These are phyloP conservation scores for Rhizoglyphus robini DNA, from an alignment of 1,140 invertebrate genomes.

Conservation along the genomic window DNA sequence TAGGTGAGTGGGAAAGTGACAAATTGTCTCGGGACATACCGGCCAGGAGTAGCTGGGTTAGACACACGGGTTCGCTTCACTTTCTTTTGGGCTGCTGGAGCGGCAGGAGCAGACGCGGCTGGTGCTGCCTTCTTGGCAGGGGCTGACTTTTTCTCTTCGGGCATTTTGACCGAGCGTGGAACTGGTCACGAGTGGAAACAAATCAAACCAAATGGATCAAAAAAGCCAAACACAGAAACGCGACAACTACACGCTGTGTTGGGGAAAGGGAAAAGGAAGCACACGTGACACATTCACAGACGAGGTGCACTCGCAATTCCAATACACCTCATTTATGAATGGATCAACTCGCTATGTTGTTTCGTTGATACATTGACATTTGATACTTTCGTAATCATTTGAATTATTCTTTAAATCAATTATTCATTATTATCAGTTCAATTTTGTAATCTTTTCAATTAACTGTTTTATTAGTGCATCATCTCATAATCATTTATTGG, in stretches of 20 bases:
- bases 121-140: neutral
- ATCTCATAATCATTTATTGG: too few species aligned
- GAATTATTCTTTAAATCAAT: too few species aligned
- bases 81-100: neutral
- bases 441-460: too few species aligned
- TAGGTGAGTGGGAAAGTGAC: neutral
- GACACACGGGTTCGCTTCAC: conserved; percentile 1
- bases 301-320: neutral
- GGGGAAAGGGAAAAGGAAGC: neutral
- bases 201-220: neutral
- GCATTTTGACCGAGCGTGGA: neutral
- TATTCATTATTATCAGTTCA: too few species aligned
- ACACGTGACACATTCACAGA: neutral
- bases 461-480: too few species aligned
- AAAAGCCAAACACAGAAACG: neutral
- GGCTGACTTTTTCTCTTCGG: conserved; percentile 5
- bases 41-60: conserved; percentile 19
- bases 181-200: neutral
- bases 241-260: neutral
- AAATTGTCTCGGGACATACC: neutral
- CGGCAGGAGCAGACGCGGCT: neutral
- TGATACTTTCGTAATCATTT: neutral
- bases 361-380: neutral
- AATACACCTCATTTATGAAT: neutral
- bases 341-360: neutral